These are phyloP conservation scores for Diorhabda elongata DNA, from an alignment of 1,140 invertebrate species.

Conservation along the genomic window DNA sequence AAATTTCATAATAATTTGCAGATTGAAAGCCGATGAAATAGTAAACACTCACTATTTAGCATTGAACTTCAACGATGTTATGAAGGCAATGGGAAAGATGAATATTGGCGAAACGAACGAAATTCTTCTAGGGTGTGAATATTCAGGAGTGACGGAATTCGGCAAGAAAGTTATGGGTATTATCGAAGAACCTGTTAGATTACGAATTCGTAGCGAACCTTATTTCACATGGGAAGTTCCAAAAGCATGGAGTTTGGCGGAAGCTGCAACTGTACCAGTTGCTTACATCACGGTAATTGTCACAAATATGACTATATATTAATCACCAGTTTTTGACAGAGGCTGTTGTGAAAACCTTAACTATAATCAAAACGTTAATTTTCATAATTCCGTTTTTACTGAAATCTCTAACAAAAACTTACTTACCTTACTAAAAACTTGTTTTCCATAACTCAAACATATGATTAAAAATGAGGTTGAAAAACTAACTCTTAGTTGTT, in stretches of 20 bases:
- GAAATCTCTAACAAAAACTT: too few species aligned
- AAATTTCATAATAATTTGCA: too few species aligned
- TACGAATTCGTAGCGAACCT: slow-evolving; percentile 56
- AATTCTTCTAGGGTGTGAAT: slow-evolving; percentile 63
- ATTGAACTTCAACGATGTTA: slow-evolving; percentile 74
- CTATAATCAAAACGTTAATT: too few species aligned
- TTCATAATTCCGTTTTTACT: too few species aligned
- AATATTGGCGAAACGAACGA: slow-evolving; percentile 57
- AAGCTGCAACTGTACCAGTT: slow-evolving; percentile 84
- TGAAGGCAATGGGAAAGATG: slow-evolving; percentile 71
- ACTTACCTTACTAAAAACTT: too few species aligned
- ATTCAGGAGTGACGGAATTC: slow-evolving; percentile 52
- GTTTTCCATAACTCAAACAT: too few species aligned
- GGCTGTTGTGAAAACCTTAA: too few species aligned
- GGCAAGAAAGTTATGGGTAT: slow-evolving; percentile 70
- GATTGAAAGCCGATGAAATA: not conserved
- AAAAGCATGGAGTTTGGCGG: slow-evolving; percentile 74
- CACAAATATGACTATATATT: too few species aligned
- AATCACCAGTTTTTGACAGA: too few species aligned
- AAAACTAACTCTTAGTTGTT: too few species aligned
- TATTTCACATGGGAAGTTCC: slow-evolving; percentile 74
- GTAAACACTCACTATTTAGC: slow-evolving; percentile 59
- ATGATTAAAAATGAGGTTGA: too few species aligned
- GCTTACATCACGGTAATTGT: slow-evolving; percentile 73
- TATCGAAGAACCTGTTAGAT: slow-evolving; percentile 53